These are phyloP conservation scores for Brachycybe producta DNA, from an alignment of 2,888 invertebrate species.

Conservation along the genomic window DNA sequence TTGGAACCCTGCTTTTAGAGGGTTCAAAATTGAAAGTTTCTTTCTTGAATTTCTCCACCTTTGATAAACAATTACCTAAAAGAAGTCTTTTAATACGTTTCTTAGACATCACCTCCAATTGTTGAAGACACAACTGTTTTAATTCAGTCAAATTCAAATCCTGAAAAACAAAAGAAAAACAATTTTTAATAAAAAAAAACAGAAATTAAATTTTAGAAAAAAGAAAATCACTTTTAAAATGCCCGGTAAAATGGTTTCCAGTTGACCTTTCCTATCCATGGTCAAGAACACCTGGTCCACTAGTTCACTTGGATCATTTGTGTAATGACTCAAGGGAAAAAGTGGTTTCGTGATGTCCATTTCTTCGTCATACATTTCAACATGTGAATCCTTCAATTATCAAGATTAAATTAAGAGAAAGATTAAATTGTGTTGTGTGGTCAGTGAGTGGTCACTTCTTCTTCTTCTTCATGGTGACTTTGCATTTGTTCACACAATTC, in stretches of 20 bases:
- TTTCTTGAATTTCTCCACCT: background rate
- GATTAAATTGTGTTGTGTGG: no score
- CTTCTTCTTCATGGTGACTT: no score
- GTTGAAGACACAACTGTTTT: constrained; percentile 33
- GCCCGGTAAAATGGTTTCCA: constrained; percentile 36
- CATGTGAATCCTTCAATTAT: no score
- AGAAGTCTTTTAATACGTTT: constrained; percentile 32
- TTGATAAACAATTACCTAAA: constrained; percentile 27
- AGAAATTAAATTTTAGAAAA: background rate
- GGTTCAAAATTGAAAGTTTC: background rate
- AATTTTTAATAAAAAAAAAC: background rate
- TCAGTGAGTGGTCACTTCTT: no score
- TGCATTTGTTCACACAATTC: no score
- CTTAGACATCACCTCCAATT: constrained; percentile 34
- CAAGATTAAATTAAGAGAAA: no score
- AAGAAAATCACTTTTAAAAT: constrained; percentile 31
- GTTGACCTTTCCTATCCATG: constrained; percentile 32
- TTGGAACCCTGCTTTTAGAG: no score
- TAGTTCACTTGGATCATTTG: constrained; percentile 32
- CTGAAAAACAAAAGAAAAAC: constrained; percentile 24
- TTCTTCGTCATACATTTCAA: constrained; percentile 13
- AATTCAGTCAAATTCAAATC: constrained; percentile 30
- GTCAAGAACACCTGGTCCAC: constrained; percentile 34
- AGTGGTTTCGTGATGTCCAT: constrained; percentile 34
- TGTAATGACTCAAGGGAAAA: constrained; percentile 33